Evolutionary conservation across 2,113 vertebrate species (phyloP), one percentile per base, ranked within the genome.

Genomic region (Ictalurus furcatus): DNA sequence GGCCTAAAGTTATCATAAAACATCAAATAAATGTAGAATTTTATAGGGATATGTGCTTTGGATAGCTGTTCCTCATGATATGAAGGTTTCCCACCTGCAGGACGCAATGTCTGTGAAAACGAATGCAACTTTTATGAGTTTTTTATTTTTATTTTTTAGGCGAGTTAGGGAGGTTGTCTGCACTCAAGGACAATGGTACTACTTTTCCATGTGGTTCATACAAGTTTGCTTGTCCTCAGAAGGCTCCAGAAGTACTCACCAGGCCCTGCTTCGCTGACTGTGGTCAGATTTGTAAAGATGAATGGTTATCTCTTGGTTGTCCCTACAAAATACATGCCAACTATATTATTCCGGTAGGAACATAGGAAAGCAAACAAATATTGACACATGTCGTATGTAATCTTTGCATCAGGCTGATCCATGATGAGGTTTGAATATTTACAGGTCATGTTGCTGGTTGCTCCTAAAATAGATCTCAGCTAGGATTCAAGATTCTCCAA

Each of bases 51-150:
- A 3, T 19, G 17, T 34, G 21, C 16, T 59, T 28, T 37, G 34
- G 13, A 63, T 19, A 88, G 69, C 87, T 54, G 37, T 61, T 40
- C 16, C 44, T 85, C 40, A 3, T 89, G 30, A 71, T 21, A 21
- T 12, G 13, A 81, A 56, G 21, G n/a, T 56, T 67, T 85, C 44
- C 40, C 89, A 91, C 89, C 89, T 90, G 87, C 85, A 87, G 67
- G 21, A 52, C 5, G 0, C 30, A 81, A 48, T 7, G 44, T 48
- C 44, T 48, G 4, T 48, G 7, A 48, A 48, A 48, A 5, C 44
- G 44, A 48, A 48, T 48, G 44, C 6, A 48, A 7, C 44, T 48
- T 48, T 48, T 48, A 48, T 48, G 44, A 7, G 44, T 6, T 48
- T 48, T 48, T 40, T 2, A 3, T 40, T 40, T 48, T 6, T 44